These are phyloP conservation scores for Ctenoplectra terminalis DNA, from an alignment of 1,140 invertebrate species.

Conservation along the genomic window DNA sequence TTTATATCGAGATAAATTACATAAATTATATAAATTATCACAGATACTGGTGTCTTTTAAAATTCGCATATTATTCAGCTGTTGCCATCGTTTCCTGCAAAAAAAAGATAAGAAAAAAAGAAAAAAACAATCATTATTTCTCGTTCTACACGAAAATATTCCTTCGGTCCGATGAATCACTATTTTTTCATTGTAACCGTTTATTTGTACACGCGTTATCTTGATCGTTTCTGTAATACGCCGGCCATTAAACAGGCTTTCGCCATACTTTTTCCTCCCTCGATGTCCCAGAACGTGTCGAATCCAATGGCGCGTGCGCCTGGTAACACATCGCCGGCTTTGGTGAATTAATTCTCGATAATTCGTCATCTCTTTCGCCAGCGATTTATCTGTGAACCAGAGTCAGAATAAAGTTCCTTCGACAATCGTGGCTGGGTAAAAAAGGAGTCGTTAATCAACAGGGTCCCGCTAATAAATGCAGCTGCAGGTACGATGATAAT, in stretches of 20 bases:
- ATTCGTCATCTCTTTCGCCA: slow-evolving; percentile 48
- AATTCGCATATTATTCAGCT: no score
- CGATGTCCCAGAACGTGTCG: not conserved
- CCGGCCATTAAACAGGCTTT: slow-evolving; percentile 51
- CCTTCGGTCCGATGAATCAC: not conserved
- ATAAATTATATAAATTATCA: no score
- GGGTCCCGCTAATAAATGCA: slow-evolving; percentile 41
- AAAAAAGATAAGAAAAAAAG: not conserved
- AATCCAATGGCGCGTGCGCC: not conserved
- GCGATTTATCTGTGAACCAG: slow-evolving; percentile 33
- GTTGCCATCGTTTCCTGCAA: no score
- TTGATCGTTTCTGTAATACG: not conserved
- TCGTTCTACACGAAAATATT: not conserved
- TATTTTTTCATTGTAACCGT: slow-evolving; percentile 35
- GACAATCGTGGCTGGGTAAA: slow-evolving; percentile 7
- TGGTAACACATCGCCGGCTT: slow-evolving; percentile 15
- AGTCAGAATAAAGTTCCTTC: slow-evolving; percentile 14
- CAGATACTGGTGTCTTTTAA: no score
- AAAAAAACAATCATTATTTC: not conserved
- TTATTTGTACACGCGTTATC: slow-evolving; percentile 53
- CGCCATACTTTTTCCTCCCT: slow-evolving; percentile 40
- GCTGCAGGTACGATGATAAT: slow-evolving; percentile 40
- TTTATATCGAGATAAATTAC: no score
- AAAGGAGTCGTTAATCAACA: slow-evolving; percentile 44
- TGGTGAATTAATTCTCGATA: slow-evolving; percentile 50